These are phyloP conservation scores for Perdita meconis DNA, from an alignment of 2,888 invertebrate genomes.

Conservation along the genomic window DNA sequence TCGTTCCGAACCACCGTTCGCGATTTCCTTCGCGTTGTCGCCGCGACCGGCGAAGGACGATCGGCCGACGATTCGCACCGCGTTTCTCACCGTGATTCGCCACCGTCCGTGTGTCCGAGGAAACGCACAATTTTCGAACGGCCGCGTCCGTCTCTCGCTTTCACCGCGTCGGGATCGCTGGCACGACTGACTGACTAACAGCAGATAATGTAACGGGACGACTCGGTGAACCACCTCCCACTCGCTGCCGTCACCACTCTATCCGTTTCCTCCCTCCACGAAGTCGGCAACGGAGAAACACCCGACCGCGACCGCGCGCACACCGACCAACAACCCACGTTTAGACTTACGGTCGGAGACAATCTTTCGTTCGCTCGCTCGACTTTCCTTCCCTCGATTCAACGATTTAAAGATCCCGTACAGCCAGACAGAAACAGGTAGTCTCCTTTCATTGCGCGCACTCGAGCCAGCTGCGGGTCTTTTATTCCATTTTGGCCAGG, in stretches of 20 bases:
- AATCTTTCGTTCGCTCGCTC: not conserved
- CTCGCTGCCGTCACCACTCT: conserved; percentile 63
- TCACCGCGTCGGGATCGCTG: conserved; percentile 73
- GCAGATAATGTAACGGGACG: conserved; percentile 82
- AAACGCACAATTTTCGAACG: conserved; percentile 13
- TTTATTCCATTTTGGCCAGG: conserved; percentile 15
- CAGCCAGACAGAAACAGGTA: conserved; percentile 26
- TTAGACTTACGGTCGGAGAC: not conserved
- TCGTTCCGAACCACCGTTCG: conserved; percentile 1
- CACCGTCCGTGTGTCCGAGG: too few species aligned
- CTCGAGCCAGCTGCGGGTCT: conserved; percentile 6
- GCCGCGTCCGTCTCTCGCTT: conserved; percentile 40
- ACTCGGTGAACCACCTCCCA: conserved; percentile 78
- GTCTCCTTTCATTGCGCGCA: not conserved
- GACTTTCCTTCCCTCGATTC: not conserved
- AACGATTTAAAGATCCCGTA: conserved; percentile 27
- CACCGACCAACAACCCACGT: not conserved
- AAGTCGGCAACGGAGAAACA: conserved; percentile 7
- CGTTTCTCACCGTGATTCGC: conserved; percentile 27
- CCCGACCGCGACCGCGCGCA: not conserved
- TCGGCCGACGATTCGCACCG: not conserved
- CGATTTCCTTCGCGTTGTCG: not conserved
- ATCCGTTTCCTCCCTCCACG: conserved; percentile 28
- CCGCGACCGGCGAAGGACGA: not conserved
- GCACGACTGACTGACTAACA: conserved; percentile 81